Evolutionary conservation across 2,113 vertebrate species (phyloP), one percentile per base, ranked within the genome.

Genomic region (Sylvia atricapilla): DNA sequence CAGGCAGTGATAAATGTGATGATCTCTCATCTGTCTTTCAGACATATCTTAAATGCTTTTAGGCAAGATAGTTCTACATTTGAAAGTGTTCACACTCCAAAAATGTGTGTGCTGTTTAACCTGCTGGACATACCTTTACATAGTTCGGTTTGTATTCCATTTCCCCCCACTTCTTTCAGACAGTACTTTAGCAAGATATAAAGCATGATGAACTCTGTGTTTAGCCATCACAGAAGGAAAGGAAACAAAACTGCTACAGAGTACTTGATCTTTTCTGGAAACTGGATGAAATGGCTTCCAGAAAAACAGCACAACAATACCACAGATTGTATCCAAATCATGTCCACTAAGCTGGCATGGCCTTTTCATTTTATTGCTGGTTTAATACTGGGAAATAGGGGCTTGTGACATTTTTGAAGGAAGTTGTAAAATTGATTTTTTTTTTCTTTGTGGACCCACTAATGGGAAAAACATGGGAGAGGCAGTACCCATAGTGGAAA

Each of bases 391-490:
- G 58, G 47, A 74, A 88, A 56, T 11, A 68, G 58, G 16, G 24
- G 21, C 9, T 87, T 80, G 47, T 90, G 87, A 83, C 66, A 50
- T 83, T 91, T 89, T 75, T 52, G 31, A 82, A 69, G 62, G 58
- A 90, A 80, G 33, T 50, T 87, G 60, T 95, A 89, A 92, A 90
- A 81, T 17, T 44, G 10, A 53, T 2, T 44, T 43, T 55, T 55
- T 72, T 55, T 68, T 69, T 17, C 31, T 90, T 63, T 80, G 47
- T 79, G 81, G 35, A 18, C 6, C 2, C 63, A 49, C 24, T 81
- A 93, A 94, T 91, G 35, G 75, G 60, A 60, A 96, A 82, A 96
- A 73, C 39, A 30, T 59, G 78, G 82, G 31, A 80, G 43, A 43
- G 47, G 73, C 49, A 84, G 19, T 67, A 27, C 27, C 39, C 35